These are phyloP conservation scores for Anoplolepis gracilipes DNA, from an alignment of 1,140 invertebrate species.

Conservation along the genomic window DNA sequence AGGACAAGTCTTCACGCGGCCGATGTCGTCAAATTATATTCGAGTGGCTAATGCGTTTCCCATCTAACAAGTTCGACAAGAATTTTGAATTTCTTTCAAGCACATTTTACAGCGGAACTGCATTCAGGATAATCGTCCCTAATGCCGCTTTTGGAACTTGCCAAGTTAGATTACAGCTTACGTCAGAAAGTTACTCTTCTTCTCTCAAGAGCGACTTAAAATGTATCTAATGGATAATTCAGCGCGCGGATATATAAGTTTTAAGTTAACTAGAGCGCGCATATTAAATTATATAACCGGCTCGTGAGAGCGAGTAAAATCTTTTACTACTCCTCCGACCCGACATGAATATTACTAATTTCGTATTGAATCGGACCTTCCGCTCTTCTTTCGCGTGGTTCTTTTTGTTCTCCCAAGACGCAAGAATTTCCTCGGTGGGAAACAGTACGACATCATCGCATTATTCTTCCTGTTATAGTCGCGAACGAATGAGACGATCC, in stretches of 20 bases:
- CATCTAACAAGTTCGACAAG: constrained; percentile 61
- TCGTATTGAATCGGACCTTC: constrained; percentile 31
- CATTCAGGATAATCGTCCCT: constrained; percentile 56
- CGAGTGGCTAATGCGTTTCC: constrained; percentile 55
- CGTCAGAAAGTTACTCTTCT: constrained; percentile 51
- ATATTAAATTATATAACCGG: constrained; percentile 66
- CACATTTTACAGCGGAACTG: constrained; percentile 32
- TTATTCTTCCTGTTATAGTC: constrained; percentile 35
- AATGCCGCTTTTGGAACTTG: constrained; percentile 50
- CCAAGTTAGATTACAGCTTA: constrained; percentile 58
- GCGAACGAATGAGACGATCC: constrained; percentile 21
- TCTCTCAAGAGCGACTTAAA: constrained; percentile 62
- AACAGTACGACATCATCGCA: constrained; percentile 26
- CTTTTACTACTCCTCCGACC: constrained; percentile 34
- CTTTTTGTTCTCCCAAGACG: constrained; percentile 16
- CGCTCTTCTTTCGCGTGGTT: constrained; percentile 9
- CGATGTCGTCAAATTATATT: background rate
- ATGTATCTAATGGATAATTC: constrained; percentile 68
- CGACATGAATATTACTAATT: constrained; percentile 69
- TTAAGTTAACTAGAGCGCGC: constrained; percentile 66
- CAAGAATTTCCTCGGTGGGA: constrained; percentile 37
- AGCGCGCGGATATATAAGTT: constrained; percentile 60
- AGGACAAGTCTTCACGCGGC: too few relatives aligned
- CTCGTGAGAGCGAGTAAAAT: constrained; percentile 62
- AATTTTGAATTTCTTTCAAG: constrained; percentile 66